Evolutionary conservation across 30 jellyfish, hydroid and myxozoan species (phyloP).

Genomic region (Chrysaora quinquecirrha): DNA sequence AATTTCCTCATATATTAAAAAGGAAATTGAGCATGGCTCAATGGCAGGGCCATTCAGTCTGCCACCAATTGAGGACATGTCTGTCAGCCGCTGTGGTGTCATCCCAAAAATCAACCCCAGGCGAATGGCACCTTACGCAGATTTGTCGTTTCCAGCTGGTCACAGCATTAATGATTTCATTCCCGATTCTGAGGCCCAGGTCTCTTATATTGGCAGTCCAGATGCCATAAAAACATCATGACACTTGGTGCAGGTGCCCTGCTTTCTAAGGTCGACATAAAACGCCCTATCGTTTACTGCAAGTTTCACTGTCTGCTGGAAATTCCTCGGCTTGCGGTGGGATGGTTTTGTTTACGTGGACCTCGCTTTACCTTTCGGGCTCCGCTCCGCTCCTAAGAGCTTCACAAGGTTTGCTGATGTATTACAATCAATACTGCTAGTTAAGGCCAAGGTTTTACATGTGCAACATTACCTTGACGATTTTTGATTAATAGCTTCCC

Average conservation of each 20-base stretch:
- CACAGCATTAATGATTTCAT: conserved; percentile 53
- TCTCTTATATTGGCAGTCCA: conserved; percentile 44
- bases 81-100: conserved; percentile 73
- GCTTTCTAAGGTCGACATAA: conserved; percentile 68
- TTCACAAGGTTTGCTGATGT: conserved; percentile 68
- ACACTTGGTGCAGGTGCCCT: conserved; percentile 49
- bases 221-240: conserved; percentile 57
- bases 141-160: conserved; percentile 71
- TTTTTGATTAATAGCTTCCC: not conserved
- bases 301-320: conserved; percentile 22
- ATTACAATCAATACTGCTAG: not conserved
- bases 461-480: conserved; percentile 51
- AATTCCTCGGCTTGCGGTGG: conserved; percentile 67
- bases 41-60: conserved; percentile 66
- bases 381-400: conserved; percentile 72
- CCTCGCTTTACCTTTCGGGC: conserved; percentile 76
- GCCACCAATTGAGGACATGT: conserved; percentile 44
- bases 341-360: conserved; percentile 50
- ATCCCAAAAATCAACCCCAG: conserved; percentile 73
- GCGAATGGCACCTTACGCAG: conserved; percentile 74
- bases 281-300: conserved; percentile 74
- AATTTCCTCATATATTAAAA: conserved; percentile 25
- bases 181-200: conserved; percentile 45
- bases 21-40: conserved; percentile 55
- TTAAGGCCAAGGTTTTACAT: not conserved